Base-by-base conservation (phyloP, 92 coral and sea anemone genomes). In the Metridium senile region DNA sequence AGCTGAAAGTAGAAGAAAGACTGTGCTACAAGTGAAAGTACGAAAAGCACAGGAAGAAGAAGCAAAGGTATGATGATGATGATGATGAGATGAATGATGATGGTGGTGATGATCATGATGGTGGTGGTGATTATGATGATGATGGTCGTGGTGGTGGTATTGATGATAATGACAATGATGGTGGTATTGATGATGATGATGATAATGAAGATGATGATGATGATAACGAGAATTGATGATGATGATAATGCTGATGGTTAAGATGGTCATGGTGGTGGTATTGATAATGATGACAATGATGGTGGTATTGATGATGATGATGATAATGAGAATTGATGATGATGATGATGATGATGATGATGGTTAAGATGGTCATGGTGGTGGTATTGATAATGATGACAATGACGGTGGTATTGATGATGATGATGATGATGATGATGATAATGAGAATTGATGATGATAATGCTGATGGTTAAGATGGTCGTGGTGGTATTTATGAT, bases 31-130 rank as follows among this genome's bases (percentile, higher is more conserved):
- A 58, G 99, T 93, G 71, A 95, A 89, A 79, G 89, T 95, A 63
- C 92, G 96, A 9, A 95, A 95, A 83, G 99, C 99, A 0, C 92
- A 89, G 58, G 99, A 87, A 35, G 99, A 95, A 58, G 99, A 95
- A 53, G 97, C 99, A 0, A 95, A 95, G 99, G 99, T 92, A 66
- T 28, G 9, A 11, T 54, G 2, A 9, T 9, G n/a, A 66, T 28
- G 9, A 11, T 54, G 2, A 9, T 9, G n/a, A 21, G n/a, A 9
- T 54, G n/a, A 21, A 54, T 54, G 61, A 54, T 54, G 61, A 54
- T 54, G 61, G 61, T 54, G 61, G 61, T 54, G 61, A 20, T 54
- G 61, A 20, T 16, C 9, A 20, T 54, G 61, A 20, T 59, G 65
- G 2, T 59, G 65, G 32, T 22, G 32, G 7, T 59, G 65, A 26